A percentile compares a stretch with the other conserved stretches of the same genome.
Evolutionary conservation across 2,113 vertebrate species (phyloP).

Genomic region (Psephotus haematonotus): DNA sequence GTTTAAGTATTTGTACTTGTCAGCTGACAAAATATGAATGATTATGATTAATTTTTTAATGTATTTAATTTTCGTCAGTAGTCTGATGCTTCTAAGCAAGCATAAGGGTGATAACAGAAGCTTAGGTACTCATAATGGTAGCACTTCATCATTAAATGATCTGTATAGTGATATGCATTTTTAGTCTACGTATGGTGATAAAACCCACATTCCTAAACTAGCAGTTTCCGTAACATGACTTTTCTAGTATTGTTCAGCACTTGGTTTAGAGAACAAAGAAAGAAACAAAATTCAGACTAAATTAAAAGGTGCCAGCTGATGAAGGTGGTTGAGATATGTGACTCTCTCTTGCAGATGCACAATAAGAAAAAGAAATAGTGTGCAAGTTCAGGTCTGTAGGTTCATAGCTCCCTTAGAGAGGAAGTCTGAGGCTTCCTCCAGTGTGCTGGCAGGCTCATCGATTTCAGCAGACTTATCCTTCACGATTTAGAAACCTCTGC

Average conservation of each 20-base stretch:
- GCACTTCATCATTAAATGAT: not conserved
- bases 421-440: constrained; percentile 22
- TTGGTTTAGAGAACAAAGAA: not conserved
- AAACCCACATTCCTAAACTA: not conserved
- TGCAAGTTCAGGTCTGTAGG: not conserved
- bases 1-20: not conserved
- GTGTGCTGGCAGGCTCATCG: constrained; percentile 9
- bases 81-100: not conserved
- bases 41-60: not conserved
- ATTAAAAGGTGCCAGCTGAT: not conserved
- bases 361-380: not conserved
- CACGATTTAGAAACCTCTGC: not conserved
- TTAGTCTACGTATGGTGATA: not conserved
- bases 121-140: not conserved
- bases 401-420: constrained; percentile 25
- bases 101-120: not conserved
- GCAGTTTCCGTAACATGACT: not conserved
- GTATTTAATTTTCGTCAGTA: not conserved
- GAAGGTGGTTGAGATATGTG: rapidly evolving
- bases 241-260: not conserved
- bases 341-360: not conserved
- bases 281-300: not conserved
- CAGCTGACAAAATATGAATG: not conserved
- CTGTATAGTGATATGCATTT: not conserved
- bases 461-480: not conserved